A percentile compares a stretch with the other conserved stretches of the same genome.
Conservation (phyloP, 2,113 vertebrate genomes). For the Corythornis madagascariensis region DNA sequence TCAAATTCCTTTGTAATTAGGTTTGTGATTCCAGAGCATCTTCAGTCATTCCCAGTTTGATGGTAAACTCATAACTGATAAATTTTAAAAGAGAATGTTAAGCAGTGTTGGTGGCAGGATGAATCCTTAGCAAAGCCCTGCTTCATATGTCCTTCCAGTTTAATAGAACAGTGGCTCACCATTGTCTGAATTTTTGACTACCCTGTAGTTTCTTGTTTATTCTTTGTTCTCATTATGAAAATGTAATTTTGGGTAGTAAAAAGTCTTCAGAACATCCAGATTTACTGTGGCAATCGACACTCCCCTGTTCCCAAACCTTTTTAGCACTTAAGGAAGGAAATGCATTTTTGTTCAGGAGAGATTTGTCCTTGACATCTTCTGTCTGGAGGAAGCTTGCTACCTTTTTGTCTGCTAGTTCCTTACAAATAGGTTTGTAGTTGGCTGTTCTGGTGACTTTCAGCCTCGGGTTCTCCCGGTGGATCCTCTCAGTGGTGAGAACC, state of each 20-base stretch:
- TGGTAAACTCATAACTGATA: not conserved
- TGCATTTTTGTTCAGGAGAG: not conserved
- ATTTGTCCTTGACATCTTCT: not conserved
- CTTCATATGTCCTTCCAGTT: not conserved
- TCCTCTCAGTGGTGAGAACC: not conserved
- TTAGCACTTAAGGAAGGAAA: not conserved
- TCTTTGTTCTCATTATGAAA: not conserved
- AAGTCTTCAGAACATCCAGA: not conserved
- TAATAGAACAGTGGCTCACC: not conserved
- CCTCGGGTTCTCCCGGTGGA: not conserved
- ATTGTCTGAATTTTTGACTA: not conserved
- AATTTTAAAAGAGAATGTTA: not conserved
- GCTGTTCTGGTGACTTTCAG: not conserved
- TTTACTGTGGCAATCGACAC: not conserved
- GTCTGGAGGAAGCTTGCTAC: not conserved
- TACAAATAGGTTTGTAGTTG: not conserved
- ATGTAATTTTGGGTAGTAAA: not conserved
- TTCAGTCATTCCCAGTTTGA: not conserved
- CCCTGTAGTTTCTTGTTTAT: not conserved
- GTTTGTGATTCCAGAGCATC: not conserved
- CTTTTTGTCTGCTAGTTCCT: not conserved
- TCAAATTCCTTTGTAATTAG: not conserved
- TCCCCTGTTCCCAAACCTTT: not conserved
- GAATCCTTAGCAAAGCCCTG: not conserved
- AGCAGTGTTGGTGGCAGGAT: not conserved